A percentile compares a stretch with the other conserved stretches of the same genome.
phyloP scores from a whole-genome alignment of 2,797 vertebrate genomes.

The Taenioides sp. region DNA sequence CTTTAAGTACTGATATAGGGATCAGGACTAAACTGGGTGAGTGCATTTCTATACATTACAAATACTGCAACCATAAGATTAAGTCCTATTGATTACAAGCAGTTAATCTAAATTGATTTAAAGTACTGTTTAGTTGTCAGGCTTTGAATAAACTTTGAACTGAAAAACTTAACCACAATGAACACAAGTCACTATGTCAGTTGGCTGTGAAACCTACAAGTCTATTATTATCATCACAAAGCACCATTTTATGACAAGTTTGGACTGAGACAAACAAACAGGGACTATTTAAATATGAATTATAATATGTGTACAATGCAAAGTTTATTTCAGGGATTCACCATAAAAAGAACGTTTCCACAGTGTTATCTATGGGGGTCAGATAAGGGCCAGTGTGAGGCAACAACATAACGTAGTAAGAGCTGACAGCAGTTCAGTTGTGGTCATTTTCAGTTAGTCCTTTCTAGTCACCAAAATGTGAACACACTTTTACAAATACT shows the following conservation, averaged over 20 bases:
- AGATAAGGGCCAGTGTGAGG: not conserved
- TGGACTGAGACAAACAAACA: not conserved
- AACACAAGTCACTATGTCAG: too few relatives aligned
- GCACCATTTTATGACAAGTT: too few relatives aligned
- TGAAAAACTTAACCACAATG: not conserved
- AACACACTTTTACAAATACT: not conserved
- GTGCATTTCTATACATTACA: too few relatives aligned
- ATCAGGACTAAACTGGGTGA: too few relatives aligned
- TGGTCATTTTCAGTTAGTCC: not conserved
- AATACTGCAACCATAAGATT: too few relatives aligned
- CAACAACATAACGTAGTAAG: not conserved
- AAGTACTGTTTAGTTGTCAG: too few relatives aligned
- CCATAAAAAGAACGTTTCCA: slow-evolving; percentile 18
- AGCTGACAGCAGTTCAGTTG: not conserved
- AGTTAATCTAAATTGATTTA: too few relatives aligned
- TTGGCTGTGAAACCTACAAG: not conserved
- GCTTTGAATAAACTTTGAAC: not conserved
- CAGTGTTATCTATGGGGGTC: slow-evolving; percentile 9
- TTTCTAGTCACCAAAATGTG: not conserved
- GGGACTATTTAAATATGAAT: not conserved
- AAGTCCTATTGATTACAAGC: too few relatives aligned
- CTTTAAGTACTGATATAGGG: too few relatives aligned
- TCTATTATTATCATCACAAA: not conserved
- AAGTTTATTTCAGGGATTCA: not conserved
- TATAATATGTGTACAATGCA: not conserved